Percentiles rank a stretch among this genome's conserved stretches.
These are phyloP conservation scores for Drosophila sordidapex DNA, from an alignment of 2,888 invertebrate genomes.

Conservation along the genomic window DNA sequence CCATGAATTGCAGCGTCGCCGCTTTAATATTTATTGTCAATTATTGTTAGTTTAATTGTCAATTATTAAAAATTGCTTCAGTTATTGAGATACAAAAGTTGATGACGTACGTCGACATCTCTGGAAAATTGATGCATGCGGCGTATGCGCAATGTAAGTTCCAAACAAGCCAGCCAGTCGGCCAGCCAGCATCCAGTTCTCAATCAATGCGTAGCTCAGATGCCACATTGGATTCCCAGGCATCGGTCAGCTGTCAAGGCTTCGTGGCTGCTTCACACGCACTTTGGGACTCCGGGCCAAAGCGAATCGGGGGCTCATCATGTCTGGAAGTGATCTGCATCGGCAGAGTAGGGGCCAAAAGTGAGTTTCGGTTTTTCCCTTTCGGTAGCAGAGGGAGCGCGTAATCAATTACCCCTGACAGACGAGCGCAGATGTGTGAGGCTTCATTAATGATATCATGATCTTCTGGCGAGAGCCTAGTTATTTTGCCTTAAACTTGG, in stretches of 20 bases:
- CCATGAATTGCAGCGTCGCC: slow-evolving; percentile 67
- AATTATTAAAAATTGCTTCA: slow-evolving; percentile 72
- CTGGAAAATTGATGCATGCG: slow-evolving; percentile 47
- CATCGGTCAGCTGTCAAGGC: slow-evolving; percentile 54
- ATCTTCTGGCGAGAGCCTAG: background rate
- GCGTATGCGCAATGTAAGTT: slow-evolving; percentile 66
- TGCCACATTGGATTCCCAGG: slow-evolving; percentile 58
- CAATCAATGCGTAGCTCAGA: slow-evolving; percentile 74
- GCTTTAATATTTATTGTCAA: slow-evolving; percentile 79
- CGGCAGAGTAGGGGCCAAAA: slow-evolving; percentile 20
- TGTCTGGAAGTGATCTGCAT: slow-evolving; percentile 43
- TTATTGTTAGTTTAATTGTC: slow-evolving; percentile 79
- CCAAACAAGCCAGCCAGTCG: slow-evolving; percentile 8
- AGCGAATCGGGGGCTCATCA: background rate
- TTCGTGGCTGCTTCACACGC: slow-evolving; percentile 50
- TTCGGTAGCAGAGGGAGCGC: slow-evolving; percentile 32
- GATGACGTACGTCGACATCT: slow-evolving; percentile 30
- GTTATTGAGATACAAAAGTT: slow-evolving; percentile 21
- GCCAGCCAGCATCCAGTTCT: slow-evolving; percentile 19
- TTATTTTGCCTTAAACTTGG: background rate
- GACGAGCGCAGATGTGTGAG: slow-evolving; percentile 38
- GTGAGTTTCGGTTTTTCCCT: slow-evolving; percentile 21
- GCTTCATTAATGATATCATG: slow-evolving; percentile 25
- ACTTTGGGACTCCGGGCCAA: slow-evolving; percentile 11
- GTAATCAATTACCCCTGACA: slow-evolving; percentile 56